Evolutionary conservation across 2,797 vertebrate species (phyloP), one percentile per base, ranked within the genome.

Genomic region (Synaphobranchus kaupii): DNA sequence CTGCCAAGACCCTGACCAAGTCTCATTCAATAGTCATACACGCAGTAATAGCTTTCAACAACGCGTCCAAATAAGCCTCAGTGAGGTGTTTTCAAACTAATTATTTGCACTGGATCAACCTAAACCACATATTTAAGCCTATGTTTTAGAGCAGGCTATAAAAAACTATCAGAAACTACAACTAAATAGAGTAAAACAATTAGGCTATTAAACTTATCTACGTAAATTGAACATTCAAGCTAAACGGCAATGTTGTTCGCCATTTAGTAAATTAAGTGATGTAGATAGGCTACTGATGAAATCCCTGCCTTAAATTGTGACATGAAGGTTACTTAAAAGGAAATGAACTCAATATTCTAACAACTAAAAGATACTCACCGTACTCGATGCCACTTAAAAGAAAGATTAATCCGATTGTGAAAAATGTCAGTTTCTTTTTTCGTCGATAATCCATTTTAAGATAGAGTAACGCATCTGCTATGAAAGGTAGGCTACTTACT

Each of bases 371-470:
- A 15, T 31, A 93, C 96, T 94, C 88, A 97, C 97, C 97, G 44
- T 97, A 97, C 91, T 97, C 97, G 6, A 97, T 93, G 68, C 97
- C 97, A 81, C 95, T 97, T 60, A 97, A 90, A 85, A 96, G 93
- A 89, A 97, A 97, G 87, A 97, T 95, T 56, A 97, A 92, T 85
- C 96, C 96, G 39, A 97, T 97, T 52, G 95, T 96, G 15, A 95
- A 39, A 90, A 96, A 95, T 82, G 96, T 97, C 47, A 94, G 89
- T 85, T 94, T 96, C 92, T 93, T 95, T 90, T 94, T 96, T 81
- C 89, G 93, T 80, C 88, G 90, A 88, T 94, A 91, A 91, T 96
- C 95, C 96, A 97, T 97, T 78, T 96, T 80, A 9, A 85, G 85
- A 60, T 85, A 63, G 10, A 68, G 52, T 34, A 81, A 83, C 90